These are phyloP conservation scores for Cantharis rufa DNA, from an alignment of 2,888 invertebrate species.

Conservation along the genomic window DNA sequence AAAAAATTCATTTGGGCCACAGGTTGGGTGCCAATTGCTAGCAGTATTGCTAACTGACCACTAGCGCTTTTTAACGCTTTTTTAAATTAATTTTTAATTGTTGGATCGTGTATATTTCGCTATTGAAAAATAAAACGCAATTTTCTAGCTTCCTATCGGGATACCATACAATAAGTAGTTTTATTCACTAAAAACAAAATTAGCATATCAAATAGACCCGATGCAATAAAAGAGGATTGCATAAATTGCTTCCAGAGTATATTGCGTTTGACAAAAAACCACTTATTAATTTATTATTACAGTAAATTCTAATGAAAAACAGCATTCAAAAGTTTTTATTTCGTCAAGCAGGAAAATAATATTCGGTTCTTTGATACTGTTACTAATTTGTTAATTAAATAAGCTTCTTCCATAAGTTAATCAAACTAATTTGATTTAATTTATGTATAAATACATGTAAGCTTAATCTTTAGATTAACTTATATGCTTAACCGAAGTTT, in stretches of 20 bases:
- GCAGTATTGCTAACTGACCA: no score
- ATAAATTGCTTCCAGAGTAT: neutral
- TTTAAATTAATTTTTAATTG: no score
- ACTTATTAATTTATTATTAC: neutral
- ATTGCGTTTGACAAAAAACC: neutral
- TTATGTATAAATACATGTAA: neutral
- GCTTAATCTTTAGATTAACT: neutral
- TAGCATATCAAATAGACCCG: neutral
- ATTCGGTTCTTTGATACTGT: neutral
- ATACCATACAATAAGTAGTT: neutral
- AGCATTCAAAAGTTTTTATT: neutral
- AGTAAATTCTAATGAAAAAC: neutral
- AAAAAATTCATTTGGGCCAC: no score
- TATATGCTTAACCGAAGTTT: no score
- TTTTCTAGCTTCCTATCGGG: neutral
- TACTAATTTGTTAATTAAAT: neutral
- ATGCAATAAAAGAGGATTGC: neutral
- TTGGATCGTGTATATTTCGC: neutral
- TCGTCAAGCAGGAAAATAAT: neutral
- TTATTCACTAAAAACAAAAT: neutral
- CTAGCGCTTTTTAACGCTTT: no score
- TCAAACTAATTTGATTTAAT: neutral
- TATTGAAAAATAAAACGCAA: neutral
- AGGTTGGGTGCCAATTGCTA: no score
- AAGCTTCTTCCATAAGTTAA: neutral